Evolutionary conservation across 2,888 invertebrate species (phyloP).

Genomic region (Drosophila macrospina): DNA sequence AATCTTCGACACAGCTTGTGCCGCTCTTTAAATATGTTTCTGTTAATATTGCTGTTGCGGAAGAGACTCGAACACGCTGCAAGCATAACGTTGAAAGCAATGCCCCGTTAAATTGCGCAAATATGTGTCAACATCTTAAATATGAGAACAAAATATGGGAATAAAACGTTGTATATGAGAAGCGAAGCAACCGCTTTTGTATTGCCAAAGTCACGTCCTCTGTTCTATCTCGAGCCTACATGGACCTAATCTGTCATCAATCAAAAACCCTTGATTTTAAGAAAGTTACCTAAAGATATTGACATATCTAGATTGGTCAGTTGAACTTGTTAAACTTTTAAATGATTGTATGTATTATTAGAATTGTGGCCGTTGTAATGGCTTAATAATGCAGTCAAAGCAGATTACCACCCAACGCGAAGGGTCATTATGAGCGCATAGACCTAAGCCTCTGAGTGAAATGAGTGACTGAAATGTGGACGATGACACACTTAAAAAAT

Average conservation of each 20-base stretch:
- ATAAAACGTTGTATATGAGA: conserved; percentile 10
- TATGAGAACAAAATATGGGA: conserved; percentile 25
- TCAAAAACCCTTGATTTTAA: conserved; percentile 27
- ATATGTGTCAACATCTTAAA: conserved; percentile 46
- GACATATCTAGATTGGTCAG: conserved; percentile 20
- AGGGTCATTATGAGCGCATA: conserved; percentile 26
- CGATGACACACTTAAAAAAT: conserved; percentile 42
- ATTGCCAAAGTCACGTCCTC: conserved; percentile 22
- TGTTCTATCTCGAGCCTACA: conserved; percentile 15
- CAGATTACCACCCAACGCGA: conserved; percentile 35
- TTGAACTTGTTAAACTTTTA: conserved; percentile 4
- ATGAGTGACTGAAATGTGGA: conserved; percentile 42
- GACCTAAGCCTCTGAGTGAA: conserved; percentile 35
- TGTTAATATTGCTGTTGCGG: background rate
- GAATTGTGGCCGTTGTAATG: conserved; percentile 35
- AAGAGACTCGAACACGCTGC: conserved; percentile 10
- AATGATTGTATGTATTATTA: conserved; percentile 8
- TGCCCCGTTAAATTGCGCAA: conserved; percentile 65
- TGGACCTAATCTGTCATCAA: conserved; percentile 41
- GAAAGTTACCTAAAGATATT: conserved; percentile 1
- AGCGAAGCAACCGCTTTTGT: conserved; percentile 35
- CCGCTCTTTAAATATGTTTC: conserved; percentile 40
- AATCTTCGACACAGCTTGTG: conserved; percentile 36
- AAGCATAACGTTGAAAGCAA: conserved; percentile 57
- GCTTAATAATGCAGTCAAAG: conserved; percentile 28